phyloP scores from a whole-genome alignment of 2,113 vertebrate species.

The Clarias macrocephalus region DNA sequence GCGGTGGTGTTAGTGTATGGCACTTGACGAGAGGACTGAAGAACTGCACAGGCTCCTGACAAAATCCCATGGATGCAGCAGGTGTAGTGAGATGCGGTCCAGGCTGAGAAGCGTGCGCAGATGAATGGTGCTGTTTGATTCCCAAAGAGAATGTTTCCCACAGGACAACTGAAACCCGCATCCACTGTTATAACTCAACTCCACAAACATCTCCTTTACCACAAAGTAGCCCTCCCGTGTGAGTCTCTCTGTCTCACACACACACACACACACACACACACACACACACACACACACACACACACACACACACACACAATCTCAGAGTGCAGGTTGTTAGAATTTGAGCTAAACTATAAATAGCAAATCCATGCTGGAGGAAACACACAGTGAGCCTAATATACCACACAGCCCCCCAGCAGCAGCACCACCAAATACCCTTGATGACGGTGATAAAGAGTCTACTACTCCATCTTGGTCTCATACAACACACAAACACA shows the following conservation, averaged over 20 bases:
- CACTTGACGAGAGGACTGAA: background rate
- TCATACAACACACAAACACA: conserved; percentile 14
- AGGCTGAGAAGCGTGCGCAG: background rate
- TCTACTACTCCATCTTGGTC: conserved; percentile 8
- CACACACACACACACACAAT: conserved; percentile 18
- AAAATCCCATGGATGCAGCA: background rate
- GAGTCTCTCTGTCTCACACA: conserved; percentile 15
- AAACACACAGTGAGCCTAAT: conserved; percentile 52
- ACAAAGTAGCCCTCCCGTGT: conserved; percentile 16
- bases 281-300: background rate
- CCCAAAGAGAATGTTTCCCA: background rate
- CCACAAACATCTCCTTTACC: conserved; percentile 32
- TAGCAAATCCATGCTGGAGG: conserved; percentile 53
- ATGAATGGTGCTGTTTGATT: background rate
- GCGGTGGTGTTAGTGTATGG: background rate
- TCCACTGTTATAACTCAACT: background rate
- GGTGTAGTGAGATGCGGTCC: background rate
- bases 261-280: background rate
- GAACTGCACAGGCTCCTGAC: background rate
- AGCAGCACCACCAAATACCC: conserved; percentile 33
- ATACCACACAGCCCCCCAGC: conserved; percentile 45
- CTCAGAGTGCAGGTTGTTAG: conserved; percentile 51
- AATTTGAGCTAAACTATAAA: conserved; percentile 61
- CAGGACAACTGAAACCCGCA: background rate
- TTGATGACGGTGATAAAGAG: conserved; percentile 51